Base-by-base conservation (phyloP, 1,140 invertebrate species). In the Frieseomelitta varia region DNA sequence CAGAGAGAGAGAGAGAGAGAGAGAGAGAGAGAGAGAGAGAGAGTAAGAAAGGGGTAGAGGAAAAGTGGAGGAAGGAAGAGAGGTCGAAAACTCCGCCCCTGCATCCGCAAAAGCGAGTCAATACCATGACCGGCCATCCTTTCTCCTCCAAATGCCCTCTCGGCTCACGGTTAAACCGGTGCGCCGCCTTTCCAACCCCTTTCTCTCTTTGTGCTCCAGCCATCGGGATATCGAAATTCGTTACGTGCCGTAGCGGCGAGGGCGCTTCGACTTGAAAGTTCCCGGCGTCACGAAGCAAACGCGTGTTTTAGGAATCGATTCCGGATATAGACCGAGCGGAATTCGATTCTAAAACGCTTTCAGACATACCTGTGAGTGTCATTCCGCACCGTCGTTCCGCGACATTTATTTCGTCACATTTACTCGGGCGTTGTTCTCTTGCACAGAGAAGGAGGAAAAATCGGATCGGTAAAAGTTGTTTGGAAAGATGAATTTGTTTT, bases 81-180 rank as follows among this genome's bases (percentile, higher is more conserved):
- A 87, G 81, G 89, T 92, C 89, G 92, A 93, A 95, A 94, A 94
- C 94, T 94, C 94, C 94, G 94, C 94, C 94, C 91, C 90, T 90
- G 86, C 85, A 91, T 88, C 92, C 90, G 88, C 90, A 91, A 93
- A 93, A 90, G 82, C 93, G 91, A 94, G 93, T 95, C 94, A 92
- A 94, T 95, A 95, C 93, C 89, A 86, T 87, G 86, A 90, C 90
- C 89, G 88, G 88, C 92, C 89, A 73, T 81, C 80, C 79, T 71
- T 84, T 85, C 81, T 55, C 71, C 79, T 72, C 61, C 58, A 63
- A 74, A n/a, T 81, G 24, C 76, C 73, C 69, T 81, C 84, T 81
- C 87, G 55, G 73, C 55, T 47, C 39, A 8, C 39, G 8, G 39
- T 47, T 47, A 47, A 85, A 79, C 86, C 74, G 79, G 88, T 80